phyloP scores from a whole-genome alignment of 2,888 invertebrate species.

The Cecidostiba fungosa region DNA sequence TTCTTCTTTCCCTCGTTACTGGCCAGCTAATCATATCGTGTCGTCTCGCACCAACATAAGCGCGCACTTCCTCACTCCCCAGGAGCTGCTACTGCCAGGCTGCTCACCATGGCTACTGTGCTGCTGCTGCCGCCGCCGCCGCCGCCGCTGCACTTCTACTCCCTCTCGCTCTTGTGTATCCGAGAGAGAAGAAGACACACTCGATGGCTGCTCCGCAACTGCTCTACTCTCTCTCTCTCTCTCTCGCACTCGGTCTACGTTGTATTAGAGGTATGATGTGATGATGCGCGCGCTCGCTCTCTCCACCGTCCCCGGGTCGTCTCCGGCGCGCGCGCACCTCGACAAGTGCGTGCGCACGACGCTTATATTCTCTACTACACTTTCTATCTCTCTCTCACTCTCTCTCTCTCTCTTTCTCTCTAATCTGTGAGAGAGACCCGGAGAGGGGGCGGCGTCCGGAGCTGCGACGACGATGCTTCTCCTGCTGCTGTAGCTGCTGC shows the following conservation, averaged over 20 bases:
- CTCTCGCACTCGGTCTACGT: background rate
- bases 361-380: background rate
- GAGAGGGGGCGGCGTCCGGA: slow-evolving; percentile 11
- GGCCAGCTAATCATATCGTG: background rate
- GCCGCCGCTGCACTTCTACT: slow-evolving; percentile 4
- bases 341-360: background rate
- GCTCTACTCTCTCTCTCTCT: background rate
- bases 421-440: background rate
- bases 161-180: slow-evolving; percentile 9
- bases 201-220: slow-evolving; percentile 18
- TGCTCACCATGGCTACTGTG: background rate
- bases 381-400: background rate
- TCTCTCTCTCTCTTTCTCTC: background rate
- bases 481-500: background rate
- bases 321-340: background rate
- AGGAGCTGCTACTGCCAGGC: background rate
- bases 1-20: background rate
- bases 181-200: slow-evolving; percentile 39
- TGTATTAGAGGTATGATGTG: background rate
- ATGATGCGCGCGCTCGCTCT: background rate
- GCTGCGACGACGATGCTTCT: background rate
- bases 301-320: background rate
- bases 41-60: no score
- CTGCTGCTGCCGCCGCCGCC: background rate
- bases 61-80: slow-evolving; percentile 4